phyloP scores from a whole-genome alignment of 2,797 vertebrate genomes.

The Odontamblyopus rebecca region DNA sequence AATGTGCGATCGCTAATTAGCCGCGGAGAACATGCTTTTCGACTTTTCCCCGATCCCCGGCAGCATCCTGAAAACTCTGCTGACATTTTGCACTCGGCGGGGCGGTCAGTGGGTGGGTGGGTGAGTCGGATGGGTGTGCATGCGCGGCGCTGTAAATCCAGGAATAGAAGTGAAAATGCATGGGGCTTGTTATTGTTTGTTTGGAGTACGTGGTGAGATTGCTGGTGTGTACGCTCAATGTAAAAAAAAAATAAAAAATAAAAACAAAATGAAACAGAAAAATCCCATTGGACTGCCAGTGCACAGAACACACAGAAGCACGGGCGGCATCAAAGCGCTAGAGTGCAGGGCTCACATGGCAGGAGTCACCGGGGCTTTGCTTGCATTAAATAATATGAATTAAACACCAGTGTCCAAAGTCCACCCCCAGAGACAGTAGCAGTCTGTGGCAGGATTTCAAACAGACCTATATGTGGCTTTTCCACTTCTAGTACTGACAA shows the following conservation, averaged over 20 bases:
- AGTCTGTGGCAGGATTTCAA: neutral
- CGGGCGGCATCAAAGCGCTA: neutral
- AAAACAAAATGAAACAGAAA: neutral
- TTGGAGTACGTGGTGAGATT: constrained; percentile 24
- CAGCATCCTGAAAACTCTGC: constrained; percentile 48
- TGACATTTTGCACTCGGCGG: constrained; percentile 62
- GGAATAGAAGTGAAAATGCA: constrained; percentile 37
- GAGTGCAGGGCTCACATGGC: neutral
- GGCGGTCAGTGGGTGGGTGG: constrained; percentile 42
- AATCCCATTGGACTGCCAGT: constrained; percentile 17
- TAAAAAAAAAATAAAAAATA: neutral
- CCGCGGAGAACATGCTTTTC: constrained; percentile 39
- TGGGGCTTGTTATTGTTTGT: constrained; percentile 48
- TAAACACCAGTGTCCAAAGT: constrained; percentile 1
- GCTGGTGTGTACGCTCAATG: neutral
- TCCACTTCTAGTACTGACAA: neutral
- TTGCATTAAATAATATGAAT: neutral
- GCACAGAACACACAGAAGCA: constrained; percentile 12
- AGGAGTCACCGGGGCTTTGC: constrained; percentile 10
- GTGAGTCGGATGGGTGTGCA: constrained; percentile 9
- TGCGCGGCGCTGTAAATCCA: constrained; percentile 27
- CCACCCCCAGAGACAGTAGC: neutral
- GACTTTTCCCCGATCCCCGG: constrained; percentile 37
- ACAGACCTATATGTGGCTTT: neutral
- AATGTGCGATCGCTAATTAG: constrained; percentile 68